Evolutionary conservation across 2,888 invertebrate species (phyloP).

Genomic region (Cordylochernes scorpioides): DNA sequence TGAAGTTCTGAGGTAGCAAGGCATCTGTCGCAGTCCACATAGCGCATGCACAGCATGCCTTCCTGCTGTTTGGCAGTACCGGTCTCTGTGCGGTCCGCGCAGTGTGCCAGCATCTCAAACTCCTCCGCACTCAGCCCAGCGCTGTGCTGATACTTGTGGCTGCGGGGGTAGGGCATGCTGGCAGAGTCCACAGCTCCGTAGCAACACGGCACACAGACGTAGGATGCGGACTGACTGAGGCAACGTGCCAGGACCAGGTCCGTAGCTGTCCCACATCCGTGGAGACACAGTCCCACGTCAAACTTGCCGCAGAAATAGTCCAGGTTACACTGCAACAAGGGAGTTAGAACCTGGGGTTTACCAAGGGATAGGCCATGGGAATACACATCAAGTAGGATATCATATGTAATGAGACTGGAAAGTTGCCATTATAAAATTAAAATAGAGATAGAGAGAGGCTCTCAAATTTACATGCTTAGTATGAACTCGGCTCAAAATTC

Average conservation of each 20-base stretch:
- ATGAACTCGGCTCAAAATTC: too few species aligned
- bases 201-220: constrained; percentile 77
- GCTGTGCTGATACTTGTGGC: constrained; percentile 22
- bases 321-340: constrained; percentile 58
- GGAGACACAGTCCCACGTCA: constrained; percentile 60
- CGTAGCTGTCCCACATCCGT: constrained; percentile 81
- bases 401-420: too few species aligned
- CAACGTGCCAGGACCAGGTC: constrained; percentile 71
- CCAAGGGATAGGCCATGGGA: too few species aligned
- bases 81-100: constrained; percentile 70
- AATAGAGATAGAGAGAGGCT: too few species aligned
- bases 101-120: constrained; percentile 55
- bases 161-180: constrained; percentile 52
- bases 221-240: constrained; percentile 41
- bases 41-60: constrained; percentile 16
- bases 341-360: too few species aligned
- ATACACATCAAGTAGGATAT: too few species aligned
- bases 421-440: too few species aligned
- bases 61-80: constrained; percentile 20
- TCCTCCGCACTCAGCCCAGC: constrained; percentile 24
- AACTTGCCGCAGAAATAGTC: constrained; percentile 51
- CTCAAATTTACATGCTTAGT: too few species aligned
- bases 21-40: too few species aligned
- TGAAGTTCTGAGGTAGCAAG: too few species aligned
- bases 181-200: constrained; percentile 64